Evolutionary conservation across 2,888 invertebrate species (phyloP), one percentile per base, ranked within the genome.

Genomic region (Ochlodes sylvanus): DNA sequence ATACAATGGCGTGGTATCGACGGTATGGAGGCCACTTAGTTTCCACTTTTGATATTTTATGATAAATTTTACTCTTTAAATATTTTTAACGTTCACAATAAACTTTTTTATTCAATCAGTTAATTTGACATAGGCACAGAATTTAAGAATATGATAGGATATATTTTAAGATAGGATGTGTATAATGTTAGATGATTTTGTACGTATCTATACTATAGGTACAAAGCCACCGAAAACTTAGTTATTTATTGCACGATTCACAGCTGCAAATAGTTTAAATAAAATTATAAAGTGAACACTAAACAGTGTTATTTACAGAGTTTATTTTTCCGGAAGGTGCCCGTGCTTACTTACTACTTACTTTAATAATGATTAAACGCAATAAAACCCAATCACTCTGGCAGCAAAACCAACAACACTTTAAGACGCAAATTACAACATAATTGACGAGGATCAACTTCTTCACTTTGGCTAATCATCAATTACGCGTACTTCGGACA

Each of bases 401-500:
- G 41, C 41, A 42, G 7, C 7, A 58, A 41, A 12, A 21, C 58
- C 21, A 42, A 21, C 41, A 21, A 19, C 41, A 32, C 0, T 19
- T 52, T 14, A 9, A 21, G 21, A 21, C 52, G 21, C 52, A 14
- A 52, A 52, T 12, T 14, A 52, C 52, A 52, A 21, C 52, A 14
- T 52, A 19, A 52, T 52, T 52, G 21, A 55, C 12, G 19, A 15
- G 15, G 38, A 57, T 57, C 12, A 56, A 15, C 1, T 15, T 9
- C 41, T 58, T 56, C n/a, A 41, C 19, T 9, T 9, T 14, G 47
- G 17, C 34, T 62, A 52, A 38, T 62, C 38, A 52, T 47, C 52
- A 52, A 56, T 64, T 10, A 58, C n/a, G 21, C 5, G 44, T n/a
- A 44, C 17, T 12, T 42, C 15, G 17, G 44, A 44, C 56, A 32